phyloP scores from a whole-genome alignment of 2,888 invertebrate species.

The Diaperis boleti region DNA sequence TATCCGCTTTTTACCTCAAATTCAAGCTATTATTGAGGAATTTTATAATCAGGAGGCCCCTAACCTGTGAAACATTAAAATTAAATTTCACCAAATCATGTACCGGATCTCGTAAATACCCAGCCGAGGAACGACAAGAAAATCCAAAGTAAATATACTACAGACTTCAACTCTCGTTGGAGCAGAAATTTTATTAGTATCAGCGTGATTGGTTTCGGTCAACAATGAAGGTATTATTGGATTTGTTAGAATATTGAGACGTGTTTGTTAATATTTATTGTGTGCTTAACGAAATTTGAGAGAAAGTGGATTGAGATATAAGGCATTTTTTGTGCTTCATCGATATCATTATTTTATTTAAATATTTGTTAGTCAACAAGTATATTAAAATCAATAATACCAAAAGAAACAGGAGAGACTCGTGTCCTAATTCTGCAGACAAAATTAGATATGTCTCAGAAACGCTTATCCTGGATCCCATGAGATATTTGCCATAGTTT shows the following conservation, averaged over 20 bases:
- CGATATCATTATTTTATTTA: too few relatives aligned
- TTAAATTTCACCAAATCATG: neutral
- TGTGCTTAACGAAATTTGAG: neutral
- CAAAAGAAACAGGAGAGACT: too few relatives aligned
- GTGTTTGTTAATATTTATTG: too few relatives aligned
- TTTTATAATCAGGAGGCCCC: neutral
- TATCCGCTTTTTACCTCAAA: too few relatives aligned
- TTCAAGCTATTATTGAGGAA: too few relatives aligned
- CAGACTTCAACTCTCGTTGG: neutral
- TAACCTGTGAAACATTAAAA: neutral
- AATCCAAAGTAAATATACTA: constrained; percentile 9
- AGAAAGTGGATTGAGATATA: neutral
- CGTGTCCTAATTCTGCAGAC: too few relatives aligned
- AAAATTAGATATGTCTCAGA: too few relatives aligned
- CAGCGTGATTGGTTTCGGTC: constrained; percentile 3
- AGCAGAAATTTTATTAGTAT: constrained; percentile 10
- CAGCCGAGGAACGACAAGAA: neutral
- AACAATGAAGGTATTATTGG: constrained; percentile 4
- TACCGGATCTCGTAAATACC: neutral
- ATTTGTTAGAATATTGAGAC: neutral
- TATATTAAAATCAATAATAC: too few relatives aligned
- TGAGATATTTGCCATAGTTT: too few relatives aligned
- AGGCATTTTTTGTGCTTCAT: neutral
- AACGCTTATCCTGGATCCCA: too few relatives aligned
- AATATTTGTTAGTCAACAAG: too few relatives aligned